Percentiles rank a stretch among this genome's conserved stretches.
These are phyloP conservation scores for Ormyrus thymus DNA, from an alignment of 2,888 invertebrate genomes.

Conservation along the genomic window DNA sequence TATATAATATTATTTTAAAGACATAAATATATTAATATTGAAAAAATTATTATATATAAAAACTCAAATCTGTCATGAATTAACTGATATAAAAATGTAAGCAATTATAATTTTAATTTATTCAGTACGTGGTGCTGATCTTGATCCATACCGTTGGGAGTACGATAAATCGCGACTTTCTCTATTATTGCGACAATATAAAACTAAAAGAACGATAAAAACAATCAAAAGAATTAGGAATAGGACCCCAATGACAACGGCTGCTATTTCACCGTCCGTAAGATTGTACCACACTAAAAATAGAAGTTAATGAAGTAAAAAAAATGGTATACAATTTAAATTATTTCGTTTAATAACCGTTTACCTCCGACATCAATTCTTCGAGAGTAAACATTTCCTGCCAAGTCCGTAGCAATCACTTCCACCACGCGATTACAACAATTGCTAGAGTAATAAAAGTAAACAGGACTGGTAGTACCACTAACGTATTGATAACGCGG, in stretches of 20 bases:
- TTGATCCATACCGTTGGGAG: constrained; percentile 70
- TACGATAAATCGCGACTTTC: constrained; percentile 80
- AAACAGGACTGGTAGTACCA: constrained; percentile 82
- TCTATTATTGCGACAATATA: constrained; percentile 79
- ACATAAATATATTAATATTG: neutral
- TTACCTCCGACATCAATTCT: constrained; percentile 79
- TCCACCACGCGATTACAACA: constrained; percentile 84
- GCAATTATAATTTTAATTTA: constrained; percentile 1
- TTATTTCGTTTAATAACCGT: neutral
- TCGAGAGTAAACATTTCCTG: constrained; percentile 81
- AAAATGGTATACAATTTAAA: neutral
- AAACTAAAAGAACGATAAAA: constrained; percentile 77
- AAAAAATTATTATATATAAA: neutral
- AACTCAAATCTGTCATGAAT: too few relatives aligned
- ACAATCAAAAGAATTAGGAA: constrained; percentile 80
- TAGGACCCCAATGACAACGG: constrained; percentile 82
- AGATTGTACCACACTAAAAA: constrained; percentile 75
- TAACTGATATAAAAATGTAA: too few relatives aligned
- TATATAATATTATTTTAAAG: neutral
- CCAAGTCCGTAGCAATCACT: constrained; percentile 82
- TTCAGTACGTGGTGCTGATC: constrained; percentile 60
- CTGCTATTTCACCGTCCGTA: constrained; percentile 79
- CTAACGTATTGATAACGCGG: constrained; percentile 80
- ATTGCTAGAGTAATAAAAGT: constrained; percentile 82
- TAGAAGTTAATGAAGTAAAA: neutral